These are phyloP conservation scores for Cyanoderma ruficeps DNA, from an alignment of 2,113 vertebrate species.

Conservation along the genomic window DNA sequence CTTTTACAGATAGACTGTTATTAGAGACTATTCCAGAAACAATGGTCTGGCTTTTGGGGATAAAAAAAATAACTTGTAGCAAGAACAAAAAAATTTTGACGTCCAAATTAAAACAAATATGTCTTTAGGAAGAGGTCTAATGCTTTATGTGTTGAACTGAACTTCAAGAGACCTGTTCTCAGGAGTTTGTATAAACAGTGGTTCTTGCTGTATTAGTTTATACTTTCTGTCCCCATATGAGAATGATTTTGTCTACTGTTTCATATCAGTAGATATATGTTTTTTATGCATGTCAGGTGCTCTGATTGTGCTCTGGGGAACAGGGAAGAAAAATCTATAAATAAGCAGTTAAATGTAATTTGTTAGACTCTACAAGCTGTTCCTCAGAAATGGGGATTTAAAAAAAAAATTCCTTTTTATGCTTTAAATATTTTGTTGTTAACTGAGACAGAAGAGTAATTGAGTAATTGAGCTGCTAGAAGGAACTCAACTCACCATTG, in stretches of 20 bases:
- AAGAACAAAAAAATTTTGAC: neutral
- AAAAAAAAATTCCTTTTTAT: neutral
- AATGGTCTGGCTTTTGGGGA: neutral
- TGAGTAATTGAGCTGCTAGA: neutral
- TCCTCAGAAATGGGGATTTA: neutral
- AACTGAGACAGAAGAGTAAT: neutral
- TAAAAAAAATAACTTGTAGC: neutral
- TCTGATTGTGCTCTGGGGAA: neutral
- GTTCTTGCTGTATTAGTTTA: neutral
- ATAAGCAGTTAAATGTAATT: neutral
- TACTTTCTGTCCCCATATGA: neutral
- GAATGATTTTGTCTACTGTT: neutral
- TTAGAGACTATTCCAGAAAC: neutral
- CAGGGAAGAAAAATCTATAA: neutral
- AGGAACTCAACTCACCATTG: fast-evolving
- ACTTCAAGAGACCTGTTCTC: neutral
- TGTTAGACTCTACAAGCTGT: neutral
- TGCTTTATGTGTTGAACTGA: neutral
- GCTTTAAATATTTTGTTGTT: neutral
- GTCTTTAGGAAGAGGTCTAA: neutral
- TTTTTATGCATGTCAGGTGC: neutral
- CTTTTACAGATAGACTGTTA: neutral
- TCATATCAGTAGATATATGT: neutral
- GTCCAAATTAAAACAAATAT: neutral
- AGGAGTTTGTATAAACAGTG: neutral